These are phyloP conservation scores for Tyrophagus putrescentiae DNA, from an alignment of 1,140 invertebrate species.

Conservation along the genomic window DNA sequence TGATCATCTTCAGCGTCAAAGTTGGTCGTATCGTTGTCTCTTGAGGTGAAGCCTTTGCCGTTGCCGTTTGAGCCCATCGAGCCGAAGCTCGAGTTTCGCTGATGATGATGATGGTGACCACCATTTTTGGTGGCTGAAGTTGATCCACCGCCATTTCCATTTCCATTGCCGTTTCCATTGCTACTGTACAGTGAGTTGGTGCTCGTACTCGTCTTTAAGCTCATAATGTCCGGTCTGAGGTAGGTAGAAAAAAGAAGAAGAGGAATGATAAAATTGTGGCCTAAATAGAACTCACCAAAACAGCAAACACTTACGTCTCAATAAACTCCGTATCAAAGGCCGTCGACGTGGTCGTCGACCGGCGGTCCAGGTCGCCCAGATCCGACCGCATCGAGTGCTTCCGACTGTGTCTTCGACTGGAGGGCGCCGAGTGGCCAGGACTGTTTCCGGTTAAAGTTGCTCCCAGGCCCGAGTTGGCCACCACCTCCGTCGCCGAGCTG, in stretches of 20 bases:
- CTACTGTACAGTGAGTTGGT: not conserved
- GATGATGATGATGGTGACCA: not conserved
- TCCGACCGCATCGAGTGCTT: conserved; percentile 30
- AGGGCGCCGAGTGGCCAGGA: not conserved
- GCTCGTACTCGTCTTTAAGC: conserved; percentile 10
- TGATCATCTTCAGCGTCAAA: conserved; percentile 35
- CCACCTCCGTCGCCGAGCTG: conserved; percentile 35
- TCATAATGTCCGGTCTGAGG: conserved; percentile 3
- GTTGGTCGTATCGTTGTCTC: not conserved
- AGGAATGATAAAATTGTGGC: not conserved
- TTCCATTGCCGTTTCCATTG: not conserved
- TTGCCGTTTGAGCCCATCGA: conserved; percentile 1
- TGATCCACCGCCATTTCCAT: not conserved
- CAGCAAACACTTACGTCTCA: not conserved
- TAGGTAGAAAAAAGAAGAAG: not conserved
- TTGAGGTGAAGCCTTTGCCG: not conserved
- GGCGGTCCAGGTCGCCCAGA: not conserved
- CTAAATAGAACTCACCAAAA: not conserved
- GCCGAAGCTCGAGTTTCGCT: conserved; percentile 5
- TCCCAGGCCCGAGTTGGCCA: too few relatives aligned
- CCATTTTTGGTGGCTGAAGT: not conserved
- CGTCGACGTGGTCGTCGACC: too few relatives aligned
- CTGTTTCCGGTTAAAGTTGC: conserved; percentile 26
- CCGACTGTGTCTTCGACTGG: not conserved
- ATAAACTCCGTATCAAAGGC: conserved; percentile 15